A percentile compares a stretch with the other conserved stretches of the same genome.
These are phyloP conservation scores for Anarsia innoxiella DNA, from an alignment of 2,888 invertebrate species.

Conservation along the genomic window DNA sequence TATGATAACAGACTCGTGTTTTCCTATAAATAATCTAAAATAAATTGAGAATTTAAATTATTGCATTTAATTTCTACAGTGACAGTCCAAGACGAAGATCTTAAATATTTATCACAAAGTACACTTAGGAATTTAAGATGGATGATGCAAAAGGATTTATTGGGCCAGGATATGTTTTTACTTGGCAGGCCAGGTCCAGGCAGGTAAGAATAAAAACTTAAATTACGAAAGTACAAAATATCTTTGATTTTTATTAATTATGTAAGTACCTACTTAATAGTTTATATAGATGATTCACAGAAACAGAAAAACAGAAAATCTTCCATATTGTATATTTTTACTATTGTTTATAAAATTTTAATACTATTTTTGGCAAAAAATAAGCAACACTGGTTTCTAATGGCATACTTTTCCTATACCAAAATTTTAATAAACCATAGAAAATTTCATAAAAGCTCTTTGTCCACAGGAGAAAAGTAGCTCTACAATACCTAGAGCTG, in stretches of 20 bases:
- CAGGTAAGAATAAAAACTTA: constrained; percentile 34
- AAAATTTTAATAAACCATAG: no score
- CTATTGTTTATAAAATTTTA: no score
- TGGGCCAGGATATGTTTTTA: constrained; percentile 96
- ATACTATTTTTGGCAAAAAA: no score
- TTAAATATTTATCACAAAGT: constrained; percentile 79
- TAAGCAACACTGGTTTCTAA: no score
- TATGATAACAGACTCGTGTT: background rate
- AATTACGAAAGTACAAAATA: no score
- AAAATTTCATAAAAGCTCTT: background rate
- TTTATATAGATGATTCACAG: no score
- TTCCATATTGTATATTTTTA: no score
- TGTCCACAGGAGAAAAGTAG: constrained; percentile 80
- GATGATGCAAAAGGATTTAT: constrained; percentile 96
- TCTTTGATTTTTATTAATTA: no score
- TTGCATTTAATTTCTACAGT: constrained; percentile 34
- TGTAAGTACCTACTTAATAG: no score
- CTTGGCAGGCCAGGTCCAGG: constrained; percentile 92
- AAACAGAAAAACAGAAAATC: no score
- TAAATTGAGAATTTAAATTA: background rate
- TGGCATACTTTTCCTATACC: no score
- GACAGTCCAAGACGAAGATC: constrained; percentile 65
- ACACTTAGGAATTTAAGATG: constrained; percentile 89
- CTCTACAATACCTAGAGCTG: constrained; percentile 91
- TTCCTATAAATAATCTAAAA: background rate